Evolutionary conservation across 2,888 invertebrate genomes (phyloP).

Genomic region (Drosophila anceps): DNA sequence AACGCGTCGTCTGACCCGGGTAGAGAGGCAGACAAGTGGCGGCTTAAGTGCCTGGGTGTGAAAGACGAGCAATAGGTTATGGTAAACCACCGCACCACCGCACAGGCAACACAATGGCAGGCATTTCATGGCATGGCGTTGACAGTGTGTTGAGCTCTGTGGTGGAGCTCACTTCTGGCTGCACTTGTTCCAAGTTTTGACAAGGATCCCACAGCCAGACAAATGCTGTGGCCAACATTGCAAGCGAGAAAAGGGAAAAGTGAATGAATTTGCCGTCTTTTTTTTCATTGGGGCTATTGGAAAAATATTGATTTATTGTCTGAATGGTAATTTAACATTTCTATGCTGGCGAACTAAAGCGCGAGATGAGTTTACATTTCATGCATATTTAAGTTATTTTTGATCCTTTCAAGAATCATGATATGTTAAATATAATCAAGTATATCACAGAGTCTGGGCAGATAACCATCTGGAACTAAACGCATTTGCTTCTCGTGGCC

Average conservation of each 20-base stretch:
- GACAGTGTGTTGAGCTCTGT: conserved; percentile 47
- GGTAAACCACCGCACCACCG: conserved; percentile 3
- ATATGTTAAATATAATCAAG: conserved; percentile 50
- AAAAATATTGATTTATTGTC: conserved; percentile 39
- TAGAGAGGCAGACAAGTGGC: conserved; percentile 26
- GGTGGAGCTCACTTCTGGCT: conserved; percentile 19
- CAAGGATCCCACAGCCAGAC: conserved; percentile 35
- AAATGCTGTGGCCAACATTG: conserved; percentile 23
- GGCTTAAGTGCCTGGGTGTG: conserved; percentile 31
- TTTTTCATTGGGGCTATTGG: conserved; percentile 1
- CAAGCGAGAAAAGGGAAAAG: conserved; percentile 13
- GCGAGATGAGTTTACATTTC: not conserved
- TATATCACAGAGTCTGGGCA: conserved; percentile 43
- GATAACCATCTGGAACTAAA: conserved; percentile 57
- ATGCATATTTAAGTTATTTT: not conserved
- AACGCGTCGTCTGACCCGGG: conserved; percentile 34
- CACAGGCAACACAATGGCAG: conserved; percentile 17
- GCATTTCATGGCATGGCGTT: not conserved
- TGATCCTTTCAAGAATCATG: not conserved
- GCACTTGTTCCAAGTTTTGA: conserved; percentile 54
- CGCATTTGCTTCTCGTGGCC: conserved; percentile 29
- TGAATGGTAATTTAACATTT: conserved; percentile 35
- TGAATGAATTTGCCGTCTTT: conserved; percentile 14
- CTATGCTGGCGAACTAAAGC: conserved; percentile 3
- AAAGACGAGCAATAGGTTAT: conserved; percentile 4